A percentile compares a stretch with the other conserved stretches of the same genome.
Evolutionary conservation across 2,113 vertebrate genomes (phyloP).

Genomic region (Anser brachyrhynchus): DNA sequence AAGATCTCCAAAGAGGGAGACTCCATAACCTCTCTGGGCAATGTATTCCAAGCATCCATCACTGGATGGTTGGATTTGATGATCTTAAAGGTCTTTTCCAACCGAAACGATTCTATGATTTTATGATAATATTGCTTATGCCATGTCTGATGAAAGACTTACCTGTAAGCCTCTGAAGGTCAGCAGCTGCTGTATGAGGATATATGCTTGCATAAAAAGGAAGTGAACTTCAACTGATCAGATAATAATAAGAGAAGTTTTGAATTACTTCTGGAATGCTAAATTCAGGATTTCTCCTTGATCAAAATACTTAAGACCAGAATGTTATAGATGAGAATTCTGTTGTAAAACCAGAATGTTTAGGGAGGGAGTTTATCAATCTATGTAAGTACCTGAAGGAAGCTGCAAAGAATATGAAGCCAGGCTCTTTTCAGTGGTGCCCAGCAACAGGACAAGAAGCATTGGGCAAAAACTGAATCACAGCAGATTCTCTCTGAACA

Average conservation of each 20-base stretch:
- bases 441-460: neutral
- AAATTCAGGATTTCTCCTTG: neutral
- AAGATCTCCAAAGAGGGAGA: too few species aligned
- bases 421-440: neutral
- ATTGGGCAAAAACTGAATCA: neutral
- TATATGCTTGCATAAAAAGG: neutral
- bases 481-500: neutral
- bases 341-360: neutral
- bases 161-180: too few species aligned
- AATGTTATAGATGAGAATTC: neutral
- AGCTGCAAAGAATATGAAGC: neutral
- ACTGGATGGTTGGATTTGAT: too few species aligned
- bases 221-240: neutral
- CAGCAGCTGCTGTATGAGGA: neutral
- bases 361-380: neutral
- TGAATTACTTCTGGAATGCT: neutral
- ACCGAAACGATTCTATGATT: too few species aligned
- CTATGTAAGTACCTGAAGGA: neutral
- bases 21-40: too few species aligned
- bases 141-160: too few species aligned
- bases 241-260: neutral
- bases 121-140: too few species aligned
- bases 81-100: too few species aligned
- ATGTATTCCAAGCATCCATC: too few species aligned
- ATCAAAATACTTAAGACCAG: neutral